Base-by-base conservation (phyloP, 2,113 vertebrate genomes). In the Pelecanoides urinatrix region DNA sequence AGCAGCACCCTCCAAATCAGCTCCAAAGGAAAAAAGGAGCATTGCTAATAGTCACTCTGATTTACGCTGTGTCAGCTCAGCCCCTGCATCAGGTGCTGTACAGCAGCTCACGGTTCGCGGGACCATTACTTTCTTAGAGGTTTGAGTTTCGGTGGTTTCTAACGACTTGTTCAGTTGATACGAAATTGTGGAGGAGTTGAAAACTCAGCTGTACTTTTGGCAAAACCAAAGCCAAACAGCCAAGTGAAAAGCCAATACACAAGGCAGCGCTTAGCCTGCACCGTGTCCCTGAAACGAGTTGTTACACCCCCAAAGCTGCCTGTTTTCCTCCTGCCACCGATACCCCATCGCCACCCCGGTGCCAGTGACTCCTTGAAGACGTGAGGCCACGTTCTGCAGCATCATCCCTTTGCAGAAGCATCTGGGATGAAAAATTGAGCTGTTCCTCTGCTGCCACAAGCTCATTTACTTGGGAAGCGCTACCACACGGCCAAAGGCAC, bases 341-440 rank as follows among this genome's bases (percentile, higher is more conserved):
- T 16, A 22, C 7, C 44, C 63, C 56, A 0, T 10, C 5, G 58
- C 21, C 5, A 2, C 32, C 40, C n/a, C 0, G 0, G 32, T 2
- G 23, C 59, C 23, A 4, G 52, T 1, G 6, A 6, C 50, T 52
- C 50, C 72, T 22, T 36, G 22, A 19, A 71, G 36, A 36, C 0
- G 2, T 2, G 14, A 0, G 0, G 72, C 52, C 9, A 0, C 0
- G 2, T 2, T 23, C 20, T 44, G 17, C 26, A 6, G 59, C 38
- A 11, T 19, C 10, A 15, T 14, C n/a, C 53, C 15, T 34, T 4
- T 45, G n/a, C 47, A 84, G 44, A 6, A 42, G 34, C 45, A 23
- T 13, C 66, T 40, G 66, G 52, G 47, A 7, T 34, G 56, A 13
- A 40, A 70, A 61, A 9, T 0, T 1, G 30, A 85, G 91, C 63